Percentiles rank a stretch among this genome's conserved stretches.
These are phyloP conservation scores for Plagodis dolabraria DNA, from an alignment of 2,888 invertebrate species.

Conservation along the genomic window DNA sequence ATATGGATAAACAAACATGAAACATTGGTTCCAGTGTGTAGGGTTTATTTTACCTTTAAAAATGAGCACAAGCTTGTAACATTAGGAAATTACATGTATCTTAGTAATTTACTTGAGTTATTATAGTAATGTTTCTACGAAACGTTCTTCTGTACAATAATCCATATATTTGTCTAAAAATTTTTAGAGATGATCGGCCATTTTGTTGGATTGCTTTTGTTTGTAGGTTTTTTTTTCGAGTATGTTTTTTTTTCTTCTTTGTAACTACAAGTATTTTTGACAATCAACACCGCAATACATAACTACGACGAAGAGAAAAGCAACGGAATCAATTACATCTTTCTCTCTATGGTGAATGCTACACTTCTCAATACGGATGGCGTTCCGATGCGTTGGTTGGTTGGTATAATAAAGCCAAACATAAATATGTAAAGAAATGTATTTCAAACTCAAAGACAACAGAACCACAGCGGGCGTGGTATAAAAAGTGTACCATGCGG, in stretches of 20 bases:
- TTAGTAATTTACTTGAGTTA: conserved; percentile 2
- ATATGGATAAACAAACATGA: conserved; percentile 54
- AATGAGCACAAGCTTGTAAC: background rate
- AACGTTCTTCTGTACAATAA: conserved; percentile 52
- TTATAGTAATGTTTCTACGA: conserved; percentile 24
- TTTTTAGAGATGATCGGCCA: conserved; percentile 63
- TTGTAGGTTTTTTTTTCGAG: conserved; percentile 43
- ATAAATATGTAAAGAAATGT: too few relatives aligned
- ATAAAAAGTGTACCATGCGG: too few relatives aligned
- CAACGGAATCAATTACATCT: too few relatives aligned
- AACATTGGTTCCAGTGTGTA: conserved; percentile 37
- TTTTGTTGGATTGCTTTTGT: conserved; percentile 66
- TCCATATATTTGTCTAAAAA: conserved; percentile 57
- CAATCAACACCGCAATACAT: background rate
- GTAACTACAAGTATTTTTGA: conserved; percentile 1
- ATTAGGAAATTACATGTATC: background rate
- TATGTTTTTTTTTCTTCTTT: conserved; percentile 6
- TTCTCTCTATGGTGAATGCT: too few relatives aligned
- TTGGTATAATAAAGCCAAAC: background rate
- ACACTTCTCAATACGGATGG: too few relatives aligned
- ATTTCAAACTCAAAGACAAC: too few relatives aligned
- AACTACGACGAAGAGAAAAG: background rate
- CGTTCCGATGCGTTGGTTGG: too few relatives aligned
- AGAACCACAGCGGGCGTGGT: too few relatives aligned
- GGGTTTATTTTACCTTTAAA: conserved; percentile 9